A percentile compares a stretch with the other conserved stretches of the same genome.
phyloP scores from a whole-genome alignment of 2,113 vertebrate genomes.

The Cercopithecus mona region DNA sequence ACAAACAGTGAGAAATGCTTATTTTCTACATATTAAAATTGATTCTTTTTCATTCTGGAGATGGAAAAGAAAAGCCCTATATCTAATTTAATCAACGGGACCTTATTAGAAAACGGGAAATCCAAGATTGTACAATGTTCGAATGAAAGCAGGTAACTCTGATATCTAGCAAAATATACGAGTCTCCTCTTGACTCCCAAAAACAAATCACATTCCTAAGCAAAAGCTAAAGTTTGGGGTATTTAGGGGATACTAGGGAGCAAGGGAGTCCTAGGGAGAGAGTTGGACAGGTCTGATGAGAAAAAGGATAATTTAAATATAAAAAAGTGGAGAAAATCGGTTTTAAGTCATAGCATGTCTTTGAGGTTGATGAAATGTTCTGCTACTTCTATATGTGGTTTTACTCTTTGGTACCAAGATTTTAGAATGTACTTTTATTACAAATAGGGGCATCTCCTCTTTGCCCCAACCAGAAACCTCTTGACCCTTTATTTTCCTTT shows the following conservation, averaged over 20 bases:
- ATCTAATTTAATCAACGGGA: slow-evolving; percentile 20
- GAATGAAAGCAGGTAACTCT: slow-evolving; percentile 42
- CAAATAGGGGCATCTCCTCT: background rate
- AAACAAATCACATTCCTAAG: background rate
- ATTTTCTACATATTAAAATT: slow-evolving; percentile 43
- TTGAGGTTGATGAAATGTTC: slow-evolving; percentile 38
- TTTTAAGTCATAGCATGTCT: slow-evolving; percentile 39
- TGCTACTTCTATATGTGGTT: background rate
- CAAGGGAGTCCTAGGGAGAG: background rate
- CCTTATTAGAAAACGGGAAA: slow-evolving; percentile 59
- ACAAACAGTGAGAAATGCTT: slow-evolving; percentile 18
- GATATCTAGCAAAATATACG: slow-evolving; percentile 4
- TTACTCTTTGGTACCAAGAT: background rate
- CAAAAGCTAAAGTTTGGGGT: background rate
- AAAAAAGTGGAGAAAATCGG: slow-evolving; percentile 45
- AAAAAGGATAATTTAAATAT: slow-evolving; percentile 9
- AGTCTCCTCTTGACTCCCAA: background rate
- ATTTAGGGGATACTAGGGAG: background rate
- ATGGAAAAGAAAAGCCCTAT: slow-evolving; percentile 28
- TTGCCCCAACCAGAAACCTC: background rate
- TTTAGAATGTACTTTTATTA: background rate
- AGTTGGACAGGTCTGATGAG: background rate
- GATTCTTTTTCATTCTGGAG: slow-evolving; percentile 31
- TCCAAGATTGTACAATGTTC: slow-evolving; percentile 29
- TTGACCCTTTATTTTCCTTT: background rate